These are phyloP conservation scores for Platycercus adscitus DNA, from an alignment of 2,113 vertebrate genomes.

Conservation along the genomic window DNA sequence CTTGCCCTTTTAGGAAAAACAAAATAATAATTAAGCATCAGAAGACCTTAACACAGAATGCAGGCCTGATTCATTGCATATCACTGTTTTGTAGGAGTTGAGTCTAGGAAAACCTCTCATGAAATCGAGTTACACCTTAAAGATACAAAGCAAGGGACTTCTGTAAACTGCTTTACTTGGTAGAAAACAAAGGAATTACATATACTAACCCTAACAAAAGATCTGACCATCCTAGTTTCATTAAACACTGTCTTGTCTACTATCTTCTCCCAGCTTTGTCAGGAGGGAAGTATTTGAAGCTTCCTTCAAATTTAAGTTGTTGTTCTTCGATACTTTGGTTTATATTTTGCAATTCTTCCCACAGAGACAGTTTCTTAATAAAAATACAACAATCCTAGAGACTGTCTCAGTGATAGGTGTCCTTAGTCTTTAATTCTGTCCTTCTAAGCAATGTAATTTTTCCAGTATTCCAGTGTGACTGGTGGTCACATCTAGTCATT, in stretches of 20 bases:
- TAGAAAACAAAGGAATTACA: neutral
- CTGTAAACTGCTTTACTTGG: neutral
- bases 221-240: neutral
- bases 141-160: neutral
- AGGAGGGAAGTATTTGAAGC: neutral
- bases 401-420: neutral
- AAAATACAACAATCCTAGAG: no score
- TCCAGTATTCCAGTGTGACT: neutral
- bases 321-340: neutral
- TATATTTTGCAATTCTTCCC: neutral
- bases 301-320: neutral
- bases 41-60: neutral
- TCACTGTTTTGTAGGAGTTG: neutral
- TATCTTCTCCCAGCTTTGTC: neutral
- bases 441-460: neutral
- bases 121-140: neutral
- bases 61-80: neutral
- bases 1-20: constrained; percentile 26
- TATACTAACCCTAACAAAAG: neutral
- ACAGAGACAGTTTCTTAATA: neutral
- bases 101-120: neutral
- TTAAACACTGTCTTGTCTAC: neutral
- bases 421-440: neutral
- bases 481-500: neutral
- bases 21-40: neutral